Percentiles rank a stretch among this genome's conserved stretches.
phyloP scores from a whole-genome alignment of 2,888 invertebrate species.

The Willowsia nigromaculata region DNA sequence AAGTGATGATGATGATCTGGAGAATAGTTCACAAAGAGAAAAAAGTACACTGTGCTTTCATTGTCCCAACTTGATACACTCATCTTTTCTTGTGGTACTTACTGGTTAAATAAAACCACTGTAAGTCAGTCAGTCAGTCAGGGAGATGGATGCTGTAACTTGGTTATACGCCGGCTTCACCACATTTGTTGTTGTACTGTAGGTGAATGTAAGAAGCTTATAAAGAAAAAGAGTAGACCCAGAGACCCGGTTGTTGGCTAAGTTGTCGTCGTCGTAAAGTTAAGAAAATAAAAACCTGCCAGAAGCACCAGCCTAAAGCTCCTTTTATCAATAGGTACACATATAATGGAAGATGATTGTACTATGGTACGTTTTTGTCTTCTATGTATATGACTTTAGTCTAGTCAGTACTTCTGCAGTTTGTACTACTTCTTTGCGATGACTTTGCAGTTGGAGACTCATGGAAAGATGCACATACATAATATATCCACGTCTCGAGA shows the following conservation, averaged over 20 bases:
- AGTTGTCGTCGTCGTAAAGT: conserved; percentile 18
- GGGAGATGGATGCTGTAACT: conserved; percentile 52
- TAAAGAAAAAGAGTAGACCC: conserved; percentile 37
- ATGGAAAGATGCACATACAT: conserved; percentile 19
- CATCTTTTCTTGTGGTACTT: conserved; percentile 17
- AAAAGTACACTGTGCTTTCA: conserved; percentile 32
- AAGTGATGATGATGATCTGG: conserved; percentile 26
- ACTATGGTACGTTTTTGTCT: too few species aligned
- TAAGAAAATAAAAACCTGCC: conserved; percentile 37
- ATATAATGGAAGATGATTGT: background rate
- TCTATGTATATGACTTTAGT: background rate
- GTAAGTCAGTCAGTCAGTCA: conserved; percentile 65
- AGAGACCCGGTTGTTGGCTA: conserved; percentile 64
- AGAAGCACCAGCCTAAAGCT: conserved; percentile 45
- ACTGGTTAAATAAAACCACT: conserved; percentile 24
- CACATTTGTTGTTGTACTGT: background rate
- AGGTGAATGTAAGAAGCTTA: conserved; percentile 3
- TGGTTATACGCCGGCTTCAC: conserved; percentile 43
- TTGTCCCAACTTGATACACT: conserved; percentile 32
- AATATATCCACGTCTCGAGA: conserved; percentile 54
- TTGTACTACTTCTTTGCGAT: conserved; percentile 49
- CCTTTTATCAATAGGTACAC: background rate
- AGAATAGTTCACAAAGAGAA: conserved; percentile 49
- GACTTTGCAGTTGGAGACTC: conserved; percentile 30
- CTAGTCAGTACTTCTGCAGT: background rate